Conservation (phyloP, 2,113 vertebrate genomes). For the Scalopus aquaticus region DNA sequence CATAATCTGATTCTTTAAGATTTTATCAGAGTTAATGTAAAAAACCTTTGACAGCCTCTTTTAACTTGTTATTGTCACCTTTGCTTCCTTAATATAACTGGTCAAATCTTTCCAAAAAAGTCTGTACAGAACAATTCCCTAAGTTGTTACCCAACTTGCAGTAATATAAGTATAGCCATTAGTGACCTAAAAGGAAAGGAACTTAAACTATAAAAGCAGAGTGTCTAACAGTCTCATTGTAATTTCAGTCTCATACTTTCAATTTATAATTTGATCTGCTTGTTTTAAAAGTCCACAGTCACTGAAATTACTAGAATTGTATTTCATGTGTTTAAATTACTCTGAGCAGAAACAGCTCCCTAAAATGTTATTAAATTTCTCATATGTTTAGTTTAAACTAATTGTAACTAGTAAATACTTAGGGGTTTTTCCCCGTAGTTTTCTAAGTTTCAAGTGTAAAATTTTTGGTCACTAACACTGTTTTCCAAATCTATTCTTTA, state of each 20-base stretch:
- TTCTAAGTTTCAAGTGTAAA: background rate
- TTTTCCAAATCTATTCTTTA: slow-evolving; percentile 76
- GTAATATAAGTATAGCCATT: background rate
- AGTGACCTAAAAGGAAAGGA: background rate
- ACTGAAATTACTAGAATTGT: slow-evolving; percentile 25
- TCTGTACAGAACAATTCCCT: background rate
- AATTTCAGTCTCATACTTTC: background rate
- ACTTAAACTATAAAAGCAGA: background rate
- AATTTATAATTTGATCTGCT: background rate
- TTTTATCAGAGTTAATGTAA: background rate
- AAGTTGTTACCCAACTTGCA: background rate
- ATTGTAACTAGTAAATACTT: slow-evolving; percentile 9
- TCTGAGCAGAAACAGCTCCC: background rate
- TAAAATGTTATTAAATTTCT: slow-evolving; percentile 27
- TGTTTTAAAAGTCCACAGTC: background rate
- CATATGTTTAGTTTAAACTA: background rate
- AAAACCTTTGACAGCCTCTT: slow-evolving; percentile 19
- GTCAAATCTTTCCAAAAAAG: background rate
- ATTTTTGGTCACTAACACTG: slow-evolving; percentile 29
- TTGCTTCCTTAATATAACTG: background rate
- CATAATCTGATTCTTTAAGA: background rate
- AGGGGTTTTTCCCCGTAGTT: background rate
- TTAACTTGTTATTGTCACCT: background rate
- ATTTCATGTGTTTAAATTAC: slow-evolving; percentile 18
- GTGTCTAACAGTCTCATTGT: background rate